phyloP scores from a whole-genome alignment of 2,797 vertebrate genomes.

The Spondyliosoma cantharus region DNA sequence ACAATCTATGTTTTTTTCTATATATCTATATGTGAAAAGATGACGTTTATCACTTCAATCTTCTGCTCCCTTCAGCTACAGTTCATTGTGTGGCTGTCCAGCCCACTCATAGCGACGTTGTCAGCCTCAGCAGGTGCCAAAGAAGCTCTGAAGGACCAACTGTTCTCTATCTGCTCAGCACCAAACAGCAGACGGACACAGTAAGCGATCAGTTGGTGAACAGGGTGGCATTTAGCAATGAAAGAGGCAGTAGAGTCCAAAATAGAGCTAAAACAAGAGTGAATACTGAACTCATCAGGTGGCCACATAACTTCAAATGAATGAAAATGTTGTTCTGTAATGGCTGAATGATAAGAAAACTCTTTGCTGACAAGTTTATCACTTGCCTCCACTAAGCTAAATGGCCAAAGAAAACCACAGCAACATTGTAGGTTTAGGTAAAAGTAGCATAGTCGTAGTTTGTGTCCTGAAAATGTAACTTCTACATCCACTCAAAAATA shows the following conservation, averaged over 20 bases:
- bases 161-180: neutral
- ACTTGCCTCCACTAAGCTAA: neutral
- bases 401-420: too few relatives aligned
- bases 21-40: neutral
- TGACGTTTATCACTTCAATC: neutral
- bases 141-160: neutral
- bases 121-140: neutral
- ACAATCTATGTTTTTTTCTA: neutral
- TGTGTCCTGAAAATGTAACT: too few relatives aligned
- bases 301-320: neutral
- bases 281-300: neutral
- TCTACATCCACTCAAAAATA: neutral
- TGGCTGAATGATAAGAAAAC: neutral
- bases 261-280: neutral
- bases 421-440: too few relatives aligned
- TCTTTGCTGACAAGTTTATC: neutral
- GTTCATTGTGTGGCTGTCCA: neutral
- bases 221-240: neutral
- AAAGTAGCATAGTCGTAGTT: too few relatives aligned
- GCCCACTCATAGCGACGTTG: neutral
- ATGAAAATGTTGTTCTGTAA: neutral
- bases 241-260: neutral
- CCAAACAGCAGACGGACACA: neutral
- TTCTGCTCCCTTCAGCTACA: neutral
- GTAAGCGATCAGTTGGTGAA: neutral